Base-by-base conservation (phyloP, 2,888 invertebrate genomes). In the Eulithis testata region DNA sequence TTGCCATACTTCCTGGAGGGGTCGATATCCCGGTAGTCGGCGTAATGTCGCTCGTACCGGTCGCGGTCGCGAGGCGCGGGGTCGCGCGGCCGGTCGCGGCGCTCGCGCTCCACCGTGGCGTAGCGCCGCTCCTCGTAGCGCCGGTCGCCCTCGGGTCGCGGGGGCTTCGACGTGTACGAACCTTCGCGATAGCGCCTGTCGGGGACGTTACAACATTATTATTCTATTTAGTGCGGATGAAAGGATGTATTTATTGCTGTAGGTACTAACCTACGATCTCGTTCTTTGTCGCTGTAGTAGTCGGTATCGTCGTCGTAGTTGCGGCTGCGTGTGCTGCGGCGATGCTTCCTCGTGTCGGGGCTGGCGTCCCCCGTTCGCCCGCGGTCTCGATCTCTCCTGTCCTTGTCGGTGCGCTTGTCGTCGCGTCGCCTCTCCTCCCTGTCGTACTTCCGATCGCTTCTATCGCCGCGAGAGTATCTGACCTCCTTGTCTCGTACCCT, bases 261-360 rank as follows among this genome's bases (percentile, higher is more conserved):
- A 21, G 1, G 21, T 21, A 51, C 73, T 73, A 56, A 93, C 93
- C 94, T 89, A 72, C 92, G 90, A 49, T 94, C 94, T 67, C 93
- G 89, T 71, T 95, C 95, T 66, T 94, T 92, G 82, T 96, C 96
- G 76, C 95, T 96, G 81, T 94, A 95, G 84, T 95, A 95, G 82
- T 95, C 95, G 3, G 95, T 94, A 75, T 95, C 95, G 64, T 96
- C 95, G 71, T 96, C 95, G 81, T 95, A 95, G 60, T 94, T 85
- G 61, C 88, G 91, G 69, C 89, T 86, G 63, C 91, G 86, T 43
- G 82, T 79, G 75, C 86, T 82, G 73, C 91, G 92, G 43, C 92
- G 83, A 58, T 77, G 79, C 2, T 85, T 80, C 37, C 89, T 82
- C 60, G 81, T 70, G 43, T 86, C 88, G 12, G 89, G 89, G 69